Evolutionary conservation across 2,888 invertebrate species (phyloP), one percentile per base, ranked within the genome.

Genomic region (Agrochola circellaris): DNA sequence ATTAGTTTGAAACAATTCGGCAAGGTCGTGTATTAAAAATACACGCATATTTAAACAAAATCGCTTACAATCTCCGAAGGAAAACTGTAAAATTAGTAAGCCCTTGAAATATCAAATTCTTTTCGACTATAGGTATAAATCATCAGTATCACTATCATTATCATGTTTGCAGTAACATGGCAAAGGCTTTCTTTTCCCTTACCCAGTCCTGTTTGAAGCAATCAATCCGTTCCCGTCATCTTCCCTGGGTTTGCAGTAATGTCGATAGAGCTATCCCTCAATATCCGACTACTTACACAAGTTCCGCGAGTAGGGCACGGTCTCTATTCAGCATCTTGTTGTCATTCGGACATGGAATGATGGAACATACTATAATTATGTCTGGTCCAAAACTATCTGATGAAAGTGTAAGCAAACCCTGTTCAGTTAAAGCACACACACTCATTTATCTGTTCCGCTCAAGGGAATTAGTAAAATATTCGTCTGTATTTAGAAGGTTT

Each of bases 1-100:
- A 85, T 85, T 79, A 68, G 20, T 66, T 58, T 23, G 11, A 51
- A 84, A 54, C 17, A 83, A 20, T 26, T 4, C 15, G 17, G n/a
- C 56, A 78, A 78, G 79, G 70, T 30, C 26, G 62, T 13, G 8
- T 26, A 17, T 62, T 17, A 26, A 62, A 30, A 38, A 45, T 15
- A 5, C 8, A 51, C 34, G n/a, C 51, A 5, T 67, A 2, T 51
- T 23, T 13, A 17, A 65, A 54, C n/a, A 34, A 48, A 17, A 48
- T 20, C 15, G 23, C 15, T 48, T 42, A 62, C 42, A 26, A 38
- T 79, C 45, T 51, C 45, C 13, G 54, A 61, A 5, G n/a, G n/a
- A 67, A 61, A 8, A 48, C 6, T 48, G 9, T 2, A 23, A 26
- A 51, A 68, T 51, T 26, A 15, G 2, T 30, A 8, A 60, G n/a